Percentiles rank a stretch among this genome's conserved stretches.
phyloP scores from a whole-genome alignment of 1,140 invertebrate species.

The Agraylea sexmaculata region DNA sequence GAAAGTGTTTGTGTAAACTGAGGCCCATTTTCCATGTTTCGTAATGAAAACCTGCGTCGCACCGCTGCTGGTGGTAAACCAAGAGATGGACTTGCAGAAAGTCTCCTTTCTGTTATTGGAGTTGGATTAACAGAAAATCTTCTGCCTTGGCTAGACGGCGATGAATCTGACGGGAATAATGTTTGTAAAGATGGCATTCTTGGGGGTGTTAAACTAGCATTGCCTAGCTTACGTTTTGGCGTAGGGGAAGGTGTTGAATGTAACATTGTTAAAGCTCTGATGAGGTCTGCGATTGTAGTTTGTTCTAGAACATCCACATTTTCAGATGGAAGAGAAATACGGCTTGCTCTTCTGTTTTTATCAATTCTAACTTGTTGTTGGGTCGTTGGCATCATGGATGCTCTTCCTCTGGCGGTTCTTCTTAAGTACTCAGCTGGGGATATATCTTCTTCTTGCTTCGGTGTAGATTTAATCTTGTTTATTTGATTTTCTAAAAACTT shows the following conservation, averaged over 20 bases:
- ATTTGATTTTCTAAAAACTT: constrained; percentile 1
- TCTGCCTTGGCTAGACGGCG: neutral
- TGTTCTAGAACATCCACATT: constrained; percentile 56
- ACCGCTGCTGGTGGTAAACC: constrained; percentile 12
- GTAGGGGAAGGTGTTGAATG: constrained; percentile 26
- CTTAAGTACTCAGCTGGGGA: constrained; percentile 15
- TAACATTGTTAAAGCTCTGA: constrained; percentile 53
- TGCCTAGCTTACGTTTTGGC: constrained; percentile 44
- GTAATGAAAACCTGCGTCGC: constrained; percentile 13
- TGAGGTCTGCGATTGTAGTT: constrained; percentile 62
- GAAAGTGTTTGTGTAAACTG: constrained; percentile 11
- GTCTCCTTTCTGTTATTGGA: constrained; percentile 2
- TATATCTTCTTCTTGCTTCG: constrained; percentile 8
- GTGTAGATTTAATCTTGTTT: neutral
- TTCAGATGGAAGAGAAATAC: constrained; percentile 42
- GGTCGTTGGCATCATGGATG: constrained; percentile 25
- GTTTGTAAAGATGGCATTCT: constrained; percentile 26
- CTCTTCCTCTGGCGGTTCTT: constrained; percentile 16
- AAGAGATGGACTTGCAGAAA: constrained; percentile 2
- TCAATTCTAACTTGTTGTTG: constrained; percentile 15
- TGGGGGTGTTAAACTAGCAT: constrained; percentile 35
- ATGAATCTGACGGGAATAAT: constrained; percentile 2
- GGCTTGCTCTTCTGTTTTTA: constrained; percentile 30
- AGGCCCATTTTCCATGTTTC: neutral
- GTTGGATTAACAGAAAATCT: constrained; percentile 15